Conservation (phyloP, 2,888 invertebrate species). For the Metopia argyrocephala region DNA sequence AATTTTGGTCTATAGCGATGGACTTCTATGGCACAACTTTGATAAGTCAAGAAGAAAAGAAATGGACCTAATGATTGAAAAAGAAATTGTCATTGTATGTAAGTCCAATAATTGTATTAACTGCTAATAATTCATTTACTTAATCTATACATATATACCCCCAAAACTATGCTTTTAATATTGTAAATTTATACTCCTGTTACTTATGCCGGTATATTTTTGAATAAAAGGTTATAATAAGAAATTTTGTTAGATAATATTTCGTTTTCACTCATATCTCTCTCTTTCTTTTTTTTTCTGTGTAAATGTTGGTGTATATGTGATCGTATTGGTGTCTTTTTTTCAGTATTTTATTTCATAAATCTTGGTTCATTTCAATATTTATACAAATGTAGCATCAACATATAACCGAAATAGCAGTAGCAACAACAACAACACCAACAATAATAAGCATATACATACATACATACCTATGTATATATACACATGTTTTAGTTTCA, state of each 20-base stretch:
- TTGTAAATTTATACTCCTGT: neutral
- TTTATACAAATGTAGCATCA: slow-evolving; percentile 47
- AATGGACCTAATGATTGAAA: too few species aligned
- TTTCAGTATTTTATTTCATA: slow-evolving; percentile 46
- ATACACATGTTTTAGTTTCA: slow-evolving; percentile 42
- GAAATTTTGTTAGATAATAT: slow-evolving; percentile 54
- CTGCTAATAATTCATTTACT: neutral
- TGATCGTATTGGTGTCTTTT: neutral
- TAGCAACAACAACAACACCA: neutral
- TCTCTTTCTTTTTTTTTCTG: neutral
- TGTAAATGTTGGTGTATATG: neutral
- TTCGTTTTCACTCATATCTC: neutral
- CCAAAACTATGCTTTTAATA: neutral
- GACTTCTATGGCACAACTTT: too few species aligned
- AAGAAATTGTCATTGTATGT: too few species aligned
- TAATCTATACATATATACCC: neutral
- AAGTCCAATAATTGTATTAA: too few species aligned
- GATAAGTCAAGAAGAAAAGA: too few species aligned
- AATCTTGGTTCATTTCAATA: slow-evolving; percentile 59
- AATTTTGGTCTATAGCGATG: too few species aligned
- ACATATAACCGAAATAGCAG: slow-evolving; percentile 4
- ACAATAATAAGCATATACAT: neutral
- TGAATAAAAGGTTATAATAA: slow-evolving; percentile 55
- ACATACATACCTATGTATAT: neutral
- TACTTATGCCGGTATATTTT: neutral